Conservation (phyloP, 2,113 vertebrate genomes). For the Anolis carolinensis region DNA sequence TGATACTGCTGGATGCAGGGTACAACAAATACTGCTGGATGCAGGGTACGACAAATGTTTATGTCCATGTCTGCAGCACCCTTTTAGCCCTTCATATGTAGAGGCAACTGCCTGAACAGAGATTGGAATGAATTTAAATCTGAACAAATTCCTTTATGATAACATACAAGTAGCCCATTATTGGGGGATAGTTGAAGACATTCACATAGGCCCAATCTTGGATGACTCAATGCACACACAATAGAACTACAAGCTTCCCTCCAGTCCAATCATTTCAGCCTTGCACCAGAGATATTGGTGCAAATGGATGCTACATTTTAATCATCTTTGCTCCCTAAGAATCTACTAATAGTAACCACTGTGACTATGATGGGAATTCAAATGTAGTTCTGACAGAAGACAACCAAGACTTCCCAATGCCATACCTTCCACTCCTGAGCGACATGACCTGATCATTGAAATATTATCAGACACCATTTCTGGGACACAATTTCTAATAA, state of each 20-base stretch:
- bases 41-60: too few species aligned
- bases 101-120: not conserved
- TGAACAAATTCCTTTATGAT: conserved; percentile 27
- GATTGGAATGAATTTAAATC: conserved; percentile 37
- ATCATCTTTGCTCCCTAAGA: conserved; percentile 20
- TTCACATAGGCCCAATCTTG: too few species aligned
- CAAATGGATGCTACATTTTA: conserved; percentile 9
- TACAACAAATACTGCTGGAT: too few species aligned
- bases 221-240: not conserved
- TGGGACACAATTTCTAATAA: not conserved
- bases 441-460: rapidly evolving
- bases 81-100: not conserved
- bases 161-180: not conserved
- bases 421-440: rapidly evolving
- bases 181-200: not conserved
- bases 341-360: conserved; percentile 30
- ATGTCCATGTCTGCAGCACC: not conserved
- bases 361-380: conserved; percentile 6
- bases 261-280: not conserved
- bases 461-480: not conserved
- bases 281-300: conserved; percentile 15
- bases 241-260: conserved; percentile 24
- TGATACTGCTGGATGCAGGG: too few species aligned
- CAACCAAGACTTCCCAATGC: not conserved
- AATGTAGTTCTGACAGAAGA: conserved; percentile 12